Evolutionary conservation across 2,888 invertebrate genomes (phyloP).

Genomic region (Papilio protenor): DNA sequence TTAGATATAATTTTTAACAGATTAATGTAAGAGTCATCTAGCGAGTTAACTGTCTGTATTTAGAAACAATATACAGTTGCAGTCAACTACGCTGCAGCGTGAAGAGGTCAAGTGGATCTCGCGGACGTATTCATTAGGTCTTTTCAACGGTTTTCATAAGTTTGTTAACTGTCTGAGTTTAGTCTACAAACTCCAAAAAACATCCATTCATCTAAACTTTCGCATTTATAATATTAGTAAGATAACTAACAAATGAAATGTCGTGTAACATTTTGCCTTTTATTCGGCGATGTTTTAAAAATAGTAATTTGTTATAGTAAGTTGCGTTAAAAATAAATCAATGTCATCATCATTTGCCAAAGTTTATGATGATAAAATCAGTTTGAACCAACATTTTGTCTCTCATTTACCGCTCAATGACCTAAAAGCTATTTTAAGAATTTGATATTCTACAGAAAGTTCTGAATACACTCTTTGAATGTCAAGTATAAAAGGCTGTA

Average conservation of each 20-base stretch:
- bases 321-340: not conserved
- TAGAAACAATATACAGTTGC: not conserved
- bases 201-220: too few relatives aligned
- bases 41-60: not conserved
- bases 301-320: not conserved
- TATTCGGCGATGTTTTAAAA: too few relatives aligned
- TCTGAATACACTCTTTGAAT: constrained; percentile 22
- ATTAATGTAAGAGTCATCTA: not conserved
- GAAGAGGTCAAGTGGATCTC: constrained; percentile 17
- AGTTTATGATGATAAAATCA: not conserved
- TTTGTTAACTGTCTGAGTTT: not conserved
- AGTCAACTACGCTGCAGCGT: not conserved
- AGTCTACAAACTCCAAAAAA: too few relatives aligned
- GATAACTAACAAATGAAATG: too few relatives aligned
- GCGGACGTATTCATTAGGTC: constrained; percentile 12
- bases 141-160: not conserved
- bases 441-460: constrained; percentile 14
- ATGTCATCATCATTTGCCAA: not conserved
- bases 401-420: constrained; percentile 6
- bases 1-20: not conserved
- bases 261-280: too few relatives aligned
- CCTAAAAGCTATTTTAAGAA: constrained; percentile 17
- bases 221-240: too few relatives aligned
- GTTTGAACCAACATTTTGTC: not conserved
- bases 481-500: constrained; percentile 29